phyloP scores from a whole-genome alignment of 2,113 vertebrate genomes.

The Macquaria ambigua region DNA sequence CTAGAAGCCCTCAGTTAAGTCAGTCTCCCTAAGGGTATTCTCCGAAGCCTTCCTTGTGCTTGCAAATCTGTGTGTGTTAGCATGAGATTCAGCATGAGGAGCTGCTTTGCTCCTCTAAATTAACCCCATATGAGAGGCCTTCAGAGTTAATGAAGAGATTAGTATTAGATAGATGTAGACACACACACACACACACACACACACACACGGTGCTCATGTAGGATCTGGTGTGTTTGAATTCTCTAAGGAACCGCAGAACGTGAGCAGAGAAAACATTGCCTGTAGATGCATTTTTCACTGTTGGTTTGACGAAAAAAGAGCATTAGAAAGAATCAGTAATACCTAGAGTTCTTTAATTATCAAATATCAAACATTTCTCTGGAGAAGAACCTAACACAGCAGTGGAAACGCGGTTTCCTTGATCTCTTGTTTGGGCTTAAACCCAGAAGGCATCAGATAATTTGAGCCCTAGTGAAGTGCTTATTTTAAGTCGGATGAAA shows the following conservation, averaged over 20 bases:
- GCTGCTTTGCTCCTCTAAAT: slow-evolving; percentile 72
- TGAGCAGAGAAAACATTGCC: slow-evolving; percentile 52
- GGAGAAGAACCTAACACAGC: slow-evolving; percentile 19
- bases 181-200: slow-evolving; percentile 38
- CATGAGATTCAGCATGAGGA: slow-evolving; percentile 64
- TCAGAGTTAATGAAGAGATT: slow-evolving; percentile 78
- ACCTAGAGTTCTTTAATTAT: slow-evolving; percentile 55
- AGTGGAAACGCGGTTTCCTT: slow-evolving; percentile 50
- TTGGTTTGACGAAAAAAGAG: slow-evolving; percentile 52
- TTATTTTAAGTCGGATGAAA: slow-evolving; percentile 45
- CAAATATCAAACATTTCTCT: slow-evolving; percentile 56
- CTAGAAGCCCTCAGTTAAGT: slow-evolving; percentile 72
- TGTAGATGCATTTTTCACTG: slow-evolving; percentile 50
- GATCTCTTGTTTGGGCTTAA: slow-evolving; percentile 66
- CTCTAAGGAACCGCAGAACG: slow-evolving; percentile 24
- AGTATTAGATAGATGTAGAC: slow-evolving; percentile 70
- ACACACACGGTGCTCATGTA: slow-evolving; percentile 12
- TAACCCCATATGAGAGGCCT: slow-evolving; percentile 74
- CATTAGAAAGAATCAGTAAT: slow-evolving; percentile 68
- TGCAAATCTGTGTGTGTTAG: slow-evolving; percentile 66
- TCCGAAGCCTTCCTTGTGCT: slow-evolving; percentile 55
- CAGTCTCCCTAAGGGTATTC: slow-evolving; percentile 71
- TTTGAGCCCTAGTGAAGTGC: slow-evolving; percentile 45
- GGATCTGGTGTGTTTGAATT: slow-evolving; percentile 45
- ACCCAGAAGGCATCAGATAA: slow-evolving; percentile 63